Evolutionary conservation across 2,797 vertebrate species (phyloP).

Genomic region (Prionace glauca): DNA sequence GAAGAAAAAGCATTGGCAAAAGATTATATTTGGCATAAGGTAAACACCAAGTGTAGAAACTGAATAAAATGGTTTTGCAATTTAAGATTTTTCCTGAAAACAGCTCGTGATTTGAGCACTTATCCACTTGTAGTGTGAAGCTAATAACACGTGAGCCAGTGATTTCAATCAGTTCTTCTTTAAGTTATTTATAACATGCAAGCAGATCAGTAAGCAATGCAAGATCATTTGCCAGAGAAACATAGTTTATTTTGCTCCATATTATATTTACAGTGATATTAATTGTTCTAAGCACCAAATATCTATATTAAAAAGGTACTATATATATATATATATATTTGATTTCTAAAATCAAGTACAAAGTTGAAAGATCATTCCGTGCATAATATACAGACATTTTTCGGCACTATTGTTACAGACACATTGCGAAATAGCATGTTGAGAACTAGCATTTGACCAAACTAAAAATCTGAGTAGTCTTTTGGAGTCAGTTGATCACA

Average conservation of each 20-base stretch:
- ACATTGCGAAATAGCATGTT: background rate
- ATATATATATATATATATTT: background rate
- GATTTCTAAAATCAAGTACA: background rate
- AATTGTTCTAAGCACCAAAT: constrained; percentile 20
- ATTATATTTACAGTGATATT: constrained; percentile 19
- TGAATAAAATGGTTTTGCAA: background rate
- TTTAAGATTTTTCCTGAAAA: background rate
- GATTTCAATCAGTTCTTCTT: background rate
- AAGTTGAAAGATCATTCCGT: constrained; percentile 3
- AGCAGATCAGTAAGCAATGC: background rate
- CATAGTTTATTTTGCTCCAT: constrained; percentile 16
- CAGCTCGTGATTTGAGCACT: background rate
- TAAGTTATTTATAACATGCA: background rate
- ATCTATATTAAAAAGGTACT: background rate
- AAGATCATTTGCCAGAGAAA: background rate
- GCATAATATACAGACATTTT: background rate
- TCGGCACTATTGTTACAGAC: background rate
- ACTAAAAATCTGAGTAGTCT: background rate
- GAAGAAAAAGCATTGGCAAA: background rate
- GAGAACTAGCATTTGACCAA: background rate
- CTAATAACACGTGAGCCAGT: background rate
- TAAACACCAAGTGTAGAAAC: background rate
- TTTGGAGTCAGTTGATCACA: background rate
- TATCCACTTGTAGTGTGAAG: background rate
- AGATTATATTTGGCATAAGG: background rate